Conservation (phyloP, 2,797 vertebrate species). For the Falco naumanni region DNA sequence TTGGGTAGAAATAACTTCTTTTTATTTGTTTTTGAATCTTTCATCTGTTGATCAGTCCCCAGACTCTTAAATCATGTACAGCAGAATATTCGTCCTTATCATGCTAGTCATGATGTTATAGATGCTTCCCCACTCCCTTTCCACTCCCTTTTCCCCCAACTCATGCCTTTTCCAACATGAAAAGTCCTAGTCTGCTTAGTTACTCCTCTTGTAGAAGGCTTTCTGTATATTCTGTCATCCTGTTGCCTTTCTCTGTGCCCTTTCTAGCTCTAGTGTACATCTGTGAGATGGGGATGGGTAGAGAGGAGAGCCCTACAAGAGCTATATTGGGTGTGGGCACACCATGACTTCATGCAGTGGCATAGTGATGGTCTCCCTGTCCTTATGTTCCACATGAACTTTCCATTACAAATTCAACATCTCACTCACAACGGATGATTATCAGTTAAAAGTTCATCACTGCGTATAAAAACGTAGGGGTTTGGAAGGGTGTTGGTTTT, state of each 20-base stretch:
- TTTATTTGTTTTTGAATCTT: background rate
- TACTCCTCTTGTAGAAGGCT: background rate
- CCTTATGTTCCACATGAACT: background rate
- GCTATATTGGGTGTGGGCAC: fast-evolving
- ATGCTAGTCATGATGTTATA: background rate
- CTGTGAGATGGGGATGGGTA: background rate
- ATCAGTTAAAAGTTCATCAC: background rate
- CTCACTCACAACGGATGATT: background rate
- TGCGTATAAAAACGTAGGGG: background rate
- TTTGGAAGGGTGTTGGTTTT: background rate
- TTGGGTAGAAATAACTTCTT: background rate
- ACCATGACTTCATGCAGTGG: background rate
- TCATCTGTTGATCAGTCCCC: background rate
- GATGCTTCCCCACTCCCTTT: background rate
- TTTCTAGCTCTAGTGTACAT: background rate
- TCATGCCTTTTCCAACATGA: background rate
- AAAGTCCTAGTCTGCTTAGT: background rate
- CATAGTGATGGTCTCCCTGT: background rate
- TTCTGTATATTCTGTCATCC: background rate
- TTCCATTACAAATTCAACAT: background rate
- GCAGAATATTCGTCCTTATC: background rate
- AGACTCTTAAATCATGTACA: background rate
- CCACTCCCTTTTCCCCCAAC: background rate
- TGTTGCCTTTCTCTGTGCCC: background rate
- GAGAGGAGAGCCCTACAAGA: background rate